Conservation (phyloP, 92 coral and sea anemone species). For the Siderastrea radians region DNA sequence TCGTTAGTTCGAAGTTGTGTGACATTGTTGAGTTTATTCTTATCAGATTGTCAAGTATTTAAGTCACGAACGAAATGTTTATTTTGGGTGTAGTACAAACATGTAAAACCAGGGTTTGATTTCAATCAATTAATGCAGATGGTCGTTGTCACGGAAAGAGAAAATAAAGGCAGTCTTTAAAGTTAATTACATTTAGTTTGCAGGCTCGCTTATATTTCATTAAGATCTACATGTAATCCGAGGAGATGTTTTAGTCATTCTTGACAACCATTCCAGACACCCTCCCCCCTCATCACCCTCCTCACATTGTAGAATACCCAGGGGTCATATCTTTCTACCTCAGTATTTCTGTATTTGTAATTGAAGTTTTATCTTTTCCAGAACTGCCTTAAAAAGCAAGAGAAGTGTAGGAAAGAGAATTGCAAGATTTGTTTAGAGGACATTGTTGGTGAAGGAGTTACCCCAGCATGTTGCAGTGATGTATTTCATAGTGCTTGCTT, state of each 20-base stretch:
- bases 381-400: conserved; percentile 45
- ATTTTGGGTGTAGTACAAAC: conserved; percentile 1
- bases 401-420: conserved; percentile 11
- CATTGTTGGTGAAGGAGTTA: conserved; percentile 46
- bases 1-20: neutral
- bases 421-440: conserved; percentile 51
- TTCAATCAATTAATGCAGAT: neutral
- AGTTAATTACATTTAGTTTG: neutral
- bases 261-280: conserved; percentile 17
- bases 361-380: conserved; percentile 7
- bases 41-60: neutral
- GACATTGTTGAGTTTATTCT: conserved; percentile 1
- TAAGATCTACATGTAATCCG: conserved; percentile 20
- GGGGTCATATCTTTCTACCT: neutral
- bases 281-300: neutral
- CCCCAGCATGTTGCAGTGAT: conserved; percentile 63
- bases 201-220: conserved; percentile 2
- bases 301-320: neutral
- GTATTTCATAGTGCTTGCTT: conserved; percentile 61
- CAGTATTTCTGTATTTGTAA: neutral
- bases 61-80: neutral
- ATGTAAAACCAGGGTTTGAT: conserved; percentile 1
- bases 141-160: conserved; percentile 3
- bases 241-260: conserved; percentile 23
- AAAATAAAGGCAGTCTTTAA: neutral